Base-by-base conservation (phyloP, 2,797 vertebrate genomes). In the Megaceryle alcyon region DNA sequence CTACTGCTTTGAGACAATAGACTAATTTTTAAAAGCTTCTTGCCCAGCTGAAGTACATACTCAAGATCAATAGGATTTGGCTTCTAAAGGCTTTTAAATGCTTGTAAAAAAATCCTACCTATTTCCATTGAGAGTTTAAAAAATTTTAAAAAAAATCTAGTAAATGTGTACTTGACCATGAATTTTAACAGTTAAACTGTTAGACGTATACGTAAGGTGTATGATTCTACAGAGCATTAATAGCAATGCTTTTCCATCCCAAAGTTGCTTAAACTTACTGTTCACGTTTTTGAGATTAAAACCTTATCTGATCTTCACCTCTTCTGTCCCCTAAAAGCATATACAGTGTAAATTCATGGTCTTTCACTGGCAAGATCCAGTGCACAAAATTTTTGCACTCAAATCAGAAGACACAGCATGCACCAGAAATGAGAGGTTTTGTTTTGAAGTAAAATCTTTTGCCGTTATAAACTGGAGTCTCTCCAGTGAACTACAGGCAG, bases 161-260 rank as follows among this genome's bases (percentile, higher is more conserved):
- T 81, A 68, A 35, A 68, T 33, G 14, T 41, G 21, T n/a, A 86
- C 77, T 46, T 64, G 15, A 88, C 59, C 10, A 25, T 8, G 3
- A 60, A 78, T 44, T 91, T 78, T 49, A 53, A 16, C 60, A 63
- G 29, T 21, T 80, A 35, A 41, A 46, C 33, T 39, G 17, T 26
- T 5, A n/a, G 5, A 60, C 56, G 37, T 25, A 35, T 12, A 69
- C 0, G 0, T 9, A 66, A 70, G 9, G 6, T 26, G 2, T 72
- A 53, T 8, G 12, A 10, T 37, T 76, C 43, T 35, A 48, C 31
- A 49, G 8, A 61, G 33, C 39, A 64, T 9, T n/a, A 88, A 41
- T 1, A 86, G 6, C 9, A 73, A 31, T 4, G 7, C 5, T 70
- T 87, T 59, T 35, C 35, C 69, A 25, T 6, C 6, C 14, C 65